Percentiles rank a stretch among this genome's conserved stretches.
Conservation (phyloP, 2,888 invertebrate species). For the Leptinotarsa haldemani region DNA sequence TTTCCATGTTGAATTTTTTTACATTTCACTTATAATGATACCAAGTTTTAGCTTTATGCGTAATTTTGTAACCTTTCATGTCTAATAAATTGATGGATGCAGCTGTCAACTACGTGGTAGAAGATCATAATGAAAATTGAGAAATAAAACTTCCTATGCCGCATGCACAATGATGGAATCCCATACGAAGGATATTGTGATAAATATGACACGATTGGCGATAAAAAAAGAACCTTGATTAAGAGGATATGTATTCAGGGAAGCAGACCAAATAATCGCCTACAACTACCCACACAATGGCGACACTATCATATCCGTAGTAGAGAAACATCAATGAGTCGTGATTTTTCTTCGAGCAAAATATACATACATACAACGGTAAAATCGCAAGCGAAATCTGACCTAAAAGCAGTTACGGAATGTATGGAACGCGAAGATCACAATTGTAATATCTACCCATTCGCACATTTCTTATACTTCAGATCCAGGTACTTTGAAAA, state of each 20-base stretch:
- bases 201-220: not conserved
- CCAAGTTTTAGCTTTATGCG: no score
- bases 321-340: constrained; percentile 19
- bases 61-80: no score
- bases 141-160: no score
- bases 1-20: no score
- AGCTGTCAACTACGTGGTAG: no score
- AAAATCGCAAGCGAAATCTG: not conserved
- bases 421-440: not conserved
- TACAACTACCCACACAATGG: constrained; percentile 22
- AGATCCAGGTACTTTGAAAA: not conserved
- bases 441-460: not conserved
- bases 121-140: no score
- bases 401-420: not conserved
- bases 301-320: constrained; percentile 33
- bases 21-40: no score
- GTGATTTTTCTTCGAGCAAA: constrained; percentile 21
- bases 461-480: not conserved
- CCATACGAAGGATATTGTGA: not conserved
- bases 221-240: constrained; percentile 1
- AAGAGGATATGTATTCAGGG: constrained; percentile 21
- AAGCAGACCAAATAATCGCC: constrained; percentile 25
- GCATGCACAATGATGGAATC: not conserved
- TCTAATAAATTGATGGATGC: no score
- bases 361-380: not conserved